A percentile compares a stretch with the other conserved stretches of the same genome.
These are phyloP conservation scores for Felis catus DNA, from an alignment of 2,113 vertebrate species.

Conservation along the genomic window F.catus_Fca126_mat1.0 CM031426.1:21107501-21108000, in stretches of 20 bases:
- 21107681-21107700: conserved; percentile 18
- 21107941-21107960: conserved; percentile 67
- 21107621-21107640: conserved; percentile 75
- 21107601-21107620: conserved; percentile 73
- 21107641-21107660: conserved; percentile 79
- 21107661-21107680: neutral
- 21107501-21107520: neutral
- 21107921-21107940: conserved; percentile 71
- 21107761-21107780: neutral
- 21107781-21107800: neutral
- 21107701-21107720: neutral
- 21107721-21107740: neutral
- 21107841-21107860: conserved; percentile 63
- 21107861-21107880: conserved; percentile 60
- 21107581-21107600: conserved; percentile 61
- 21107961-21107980: neutral
- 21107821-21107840: conserved; percentile 11
- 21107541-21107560: neutral
- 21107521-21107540: neutral
- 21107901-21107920: conserved; percentile 56
- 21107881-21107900: conserved; percentile 67
- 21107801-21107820: neutral
- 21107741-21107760: neutral
- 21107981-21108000: conserved; percentile 68
- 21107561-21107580: no score